Evolutionary conservation across 2,797 vertebrate species (phyloP).

Genomic region (Morelia viridis): DNA sequence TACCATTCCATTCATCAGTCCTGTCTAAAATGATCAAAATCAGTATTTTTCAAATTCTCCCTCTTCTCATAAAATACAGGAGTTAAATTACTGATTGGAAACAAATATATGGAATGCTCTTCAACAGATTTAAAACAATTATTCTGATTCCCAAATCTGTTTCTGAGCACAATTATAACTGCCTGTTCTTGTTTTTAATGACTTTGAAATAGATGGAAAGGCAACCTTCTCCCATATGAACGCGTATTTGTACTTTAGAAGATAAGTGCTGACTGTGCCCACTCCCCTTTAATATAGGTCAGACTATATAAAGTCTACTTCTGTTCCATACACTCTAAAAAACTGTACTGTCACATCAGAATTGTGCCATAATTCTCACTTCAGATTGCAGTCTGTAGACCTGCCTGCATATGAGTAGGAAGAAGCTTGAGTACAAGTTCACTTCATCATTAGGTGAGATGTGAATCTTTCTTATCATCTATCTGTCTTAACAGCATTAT

Average conservation of each 20-base stretch:
- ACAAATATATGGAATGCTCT: neutral
- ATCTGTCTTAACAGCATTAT: neutral
- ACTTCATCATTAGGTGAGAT: neutral
- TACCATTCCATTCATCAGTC: constrained; percentile 3
- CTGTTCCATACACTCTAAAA: neutral
- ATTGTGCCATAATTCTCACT: neutral
- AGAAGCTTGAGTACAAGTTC: neutral
- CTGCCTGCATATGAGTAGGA: neutral
- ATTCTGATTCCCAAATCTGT: neutral
- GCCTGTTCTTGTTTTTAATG: neutral
- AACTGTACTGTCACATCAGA: neutral
- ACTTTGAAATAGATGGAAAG: neutral
- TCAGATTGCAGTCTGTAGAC: neutral
- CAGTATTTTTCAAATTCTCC: neutral
- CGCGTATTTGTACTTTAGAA: neutral
- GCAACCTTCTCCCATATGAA: neutral
- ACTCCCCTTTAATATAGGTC: neutral
- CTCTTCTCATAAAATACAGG: neutral
- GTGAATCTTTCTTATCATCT: neutral
- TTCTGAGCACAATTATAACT: neutral
- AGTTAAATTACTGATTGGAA: neutral
- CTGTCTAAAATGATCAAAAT: neutral
- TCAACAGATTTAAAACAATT: neutral
- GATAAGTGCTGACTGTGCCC: neutral
- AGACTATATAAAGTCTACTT: neutral